Conservation (phyloP, 2,888 invertebrate species). For the Cryptus armator region DNA sequence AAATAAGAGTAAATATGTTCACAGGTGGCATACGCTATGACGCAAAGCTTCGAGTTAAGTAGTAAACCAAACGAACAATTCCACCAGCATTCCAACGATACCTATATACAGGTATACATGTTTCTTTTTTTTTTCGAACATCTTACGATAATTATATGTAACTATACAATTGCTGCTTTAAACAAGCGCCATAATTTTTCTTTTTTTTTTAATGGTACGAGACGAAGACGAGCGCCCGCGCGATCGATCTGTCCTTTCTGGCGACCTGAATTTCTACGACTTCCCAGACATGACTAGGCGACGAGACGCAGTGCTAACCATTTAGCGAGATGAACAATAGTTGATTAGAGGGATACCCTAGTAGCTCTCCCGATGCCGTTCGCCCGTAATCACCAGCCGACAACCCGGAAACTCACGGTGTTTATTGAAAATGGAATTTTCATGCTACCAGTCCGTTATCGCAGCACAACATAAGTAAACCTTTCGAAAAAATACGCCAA, state of each 20-base stretch:
- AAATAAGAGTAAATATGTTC: conserved; percentile 31
- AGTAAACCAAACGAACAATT: conserved; percentile 42
- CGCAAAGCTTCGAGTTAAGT: conserved; percentile 36
- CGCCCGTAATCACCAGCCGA: neutral
- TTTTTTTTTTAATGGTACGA: too few relatives aligned
- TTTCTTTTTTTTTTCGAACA: too few relatives aligned
- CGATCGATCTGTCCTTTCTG: neutral
- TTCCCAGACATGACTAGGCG: conserved; percentile 21
- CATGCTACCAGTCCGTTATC: too few relatives aligned
- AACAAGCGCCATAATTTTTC: neutral
- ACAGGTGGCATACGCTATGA: conserved; percentile 53
- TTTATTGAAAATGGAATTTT: too few relatives aligned
- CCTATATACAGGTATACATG: neutral
- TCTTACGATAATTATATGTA: too few relatives aligned
- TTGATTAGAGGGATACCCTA: conserved; percentile 24
- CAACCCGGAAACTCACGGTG: neutral
- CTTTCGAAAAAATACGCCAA: too few relatives aligned
- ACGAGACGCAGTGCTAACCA: neutral
- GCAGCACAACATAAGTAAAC: too few relatives aligned
- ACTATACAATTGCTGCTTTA: too few relatives aligned
- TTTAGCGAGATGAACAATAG: conserved; percentile 24
- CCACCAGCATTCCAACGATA: conserved; percentile 39
- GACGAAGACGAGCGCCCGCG: too few relatives aligned
- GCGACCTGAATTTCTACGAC: conserved; percentile 40
- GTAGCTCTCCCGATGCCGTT: conserved; percentile 22